A percentile compares a stretch with the other conserved stretches of the same genome.
Evolutionary conservation across 2,113 vertebrate species (phyloP).

Genomic region (Esox niger): DNA sequence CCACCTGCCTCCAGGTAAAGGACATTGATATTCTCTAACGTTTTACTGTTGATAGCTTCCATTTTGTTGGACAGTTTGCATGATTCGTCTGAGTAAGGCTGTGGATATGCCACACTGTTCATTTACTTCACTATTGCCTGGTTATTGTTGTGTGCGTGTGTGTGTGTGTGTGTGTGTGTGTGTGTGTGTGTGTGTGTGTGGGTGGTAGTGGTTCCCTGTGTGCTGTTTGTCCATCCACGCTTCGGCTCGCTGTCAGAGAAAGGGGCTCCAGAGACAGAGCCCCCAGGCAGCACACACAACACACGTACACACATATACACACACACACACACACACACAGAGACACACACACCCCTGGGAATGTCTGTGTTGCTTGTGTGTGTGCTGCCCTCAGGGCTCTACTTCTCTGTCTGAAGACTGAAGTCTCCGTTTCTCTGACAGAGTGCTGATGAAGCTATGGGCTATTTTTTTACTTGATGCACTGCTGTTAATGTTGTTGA

Average conservation of each 20-base stretch:
- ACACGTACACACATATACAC: not conserved
- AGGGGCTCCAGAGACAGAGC: not conserved
- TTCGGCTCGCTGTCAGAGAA: not conserved
- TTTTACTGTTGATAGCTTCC: slow-evolving; percentile 13
- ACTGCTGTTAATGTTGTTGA: slow-evolving; percentile 36
- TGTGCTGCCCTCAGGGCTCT: slow-evolving; percentile 39
- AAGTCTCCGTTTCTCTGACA: slow-evolving; percentile 31
- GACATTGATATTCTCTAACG: slow-evolving; percentile 29
- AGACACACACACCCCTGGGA: not conserved
- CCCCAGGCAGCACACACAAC: not conserved
- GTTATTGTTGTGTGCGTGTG: not conserved
- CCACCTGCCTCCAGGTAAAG: slow-evolving; percentile 65
- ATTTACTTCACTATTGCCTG: slow-evolving; percentile 43
- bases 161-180: slow-evolving; percentile 37
- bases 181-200: not conserved
- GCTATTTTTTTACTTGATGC: slow-evolving; percentile 14
- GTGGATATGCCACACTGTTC: slow-evolving; percentile 42
- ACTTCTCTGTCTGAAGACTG: slow-evolving; percentile 37
- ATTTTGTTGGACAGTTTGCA: slow-evolving; percentile 9
- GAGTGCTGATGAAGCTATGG: slow-evolving; percentile 47
- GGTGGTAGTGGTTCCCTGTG: slow-evolving; percentile 9
- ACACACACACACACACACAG: not conserved
- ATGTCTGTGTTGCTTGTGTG: slow-evolving; percentile 17
- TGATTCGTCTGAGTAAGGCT: slow-evolving; percentile 22
- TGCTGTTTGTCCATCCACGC: not conserved